Conservation (phyloP, 2,888 invertebrate species). For the Tipula helvola region DNA sequence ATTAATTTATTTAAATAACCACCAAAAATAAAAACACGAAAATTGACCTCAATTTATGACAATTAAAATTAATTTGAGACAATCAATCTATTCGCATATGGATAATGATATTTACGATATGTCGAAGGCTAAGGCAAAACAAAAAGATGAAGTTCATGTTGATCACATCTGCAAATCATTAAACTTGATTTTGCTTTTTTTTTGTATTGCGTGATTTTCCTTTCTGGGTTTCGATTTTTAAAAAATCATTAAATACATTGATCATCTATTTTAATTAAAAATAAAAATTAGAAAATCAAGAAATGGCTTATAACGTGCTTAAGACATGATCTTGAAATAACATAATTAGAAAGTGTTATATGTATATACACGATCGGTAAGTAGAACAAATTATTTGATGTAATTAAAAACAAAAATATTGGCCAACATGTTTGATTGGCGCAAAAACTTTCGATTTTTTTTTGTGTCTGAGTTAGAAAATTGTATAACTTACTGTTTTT, state of each 20-base stretch:
- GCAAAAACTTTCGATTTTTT: not conserved
- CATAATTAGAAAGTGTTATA: not conserved
- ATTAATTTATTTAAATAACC: not conserved
- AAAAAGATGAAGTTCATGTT: not conserved
- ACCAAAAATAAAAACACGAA: not conserved
- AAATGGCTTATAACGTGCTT: not conserved
- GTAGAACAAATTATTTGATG: not conserved
- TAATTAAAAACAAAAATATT: not conserved
- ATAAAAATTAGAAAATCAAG: not conserved
- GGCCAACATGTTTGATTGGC: not conserved
- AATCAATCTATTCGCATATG: not conserved
- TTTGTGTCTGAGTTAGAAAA: not conserved
- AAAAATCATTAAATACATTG: not conserved
- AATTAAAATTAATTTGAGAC: not conserved
- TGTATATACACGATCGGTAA: not conserved
- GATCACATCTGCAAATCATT: not conserved
- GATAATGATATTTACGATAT: not conserved
- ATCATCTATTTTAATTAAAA: not conserved
- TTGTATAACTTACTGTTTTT: not conserved
- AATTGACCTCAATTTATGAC: slow-evolving; percentile 4
- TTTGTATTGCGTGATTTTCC: not conserved
- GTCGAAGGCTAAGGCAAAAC: not conserved
- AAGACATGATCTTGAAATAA: not conserved
- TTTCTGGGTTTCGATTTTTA: not conserved
- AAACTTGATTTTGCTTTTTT: not conserved